Evolutionary conservation across 2,113 vertebrate species (phyloP).

Genomic region (Forbesichthys papilliferus): DNA sequence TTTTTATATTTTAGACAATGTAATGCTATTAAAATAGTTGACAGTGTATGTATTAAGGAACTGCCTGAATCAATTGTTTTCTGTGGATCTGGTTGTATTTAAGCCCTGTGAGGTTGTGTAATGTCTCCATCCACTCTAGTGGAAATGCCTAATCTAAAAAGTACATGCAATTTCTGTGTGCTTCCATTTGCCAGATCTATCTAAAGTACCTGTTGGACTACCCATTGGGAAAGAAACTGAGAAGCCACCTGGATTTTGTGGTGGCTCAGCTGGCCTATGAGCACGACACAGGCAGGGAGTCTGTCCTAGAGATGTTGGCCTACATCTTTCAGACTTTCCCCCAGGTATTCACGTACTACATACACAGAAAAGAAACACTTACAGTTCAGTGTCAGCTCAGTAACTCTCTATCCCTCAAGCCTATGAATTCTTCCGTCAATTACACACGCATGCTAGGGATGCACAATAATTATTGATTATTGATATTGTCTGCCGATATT

Average conservation of each 20-base stretch:
- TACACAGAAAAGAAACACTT: neutral
- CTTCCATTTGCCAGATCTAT: constrained; percentile 81
- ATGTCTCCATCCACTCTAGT: no score
- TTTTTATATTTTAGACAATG: no score
- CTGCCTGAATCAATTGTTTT: no score
- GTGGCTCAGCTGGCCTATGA: constrained; percentile 92
- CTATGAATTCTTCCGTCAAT: no score
- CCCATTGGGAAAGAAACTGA: constrained; percentile 88
- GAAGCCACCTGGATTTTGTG: constrained; percentile 86
- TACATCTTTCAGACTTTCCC: constrained; percentile 90
- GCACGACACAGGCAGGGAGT: constrained; percentile 91
- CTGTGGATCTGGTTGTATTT: no score
- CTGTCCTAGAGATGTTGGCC: constrained; percentile 89
- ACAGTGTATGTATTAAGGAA: no score
- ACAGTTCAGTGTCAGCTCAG: neutral
- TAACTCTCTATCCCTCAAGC: no score
- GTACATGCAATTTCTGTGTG: neutral
- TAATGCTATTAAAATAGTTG: no score
- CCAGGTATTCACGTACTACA: constrained; percentile 70
- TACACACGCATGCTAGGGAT: no score
- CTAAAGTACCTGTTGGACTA: constrained; percentile 97
- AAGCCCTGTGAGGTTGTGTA: no score
- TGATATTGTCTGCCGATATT: no score
- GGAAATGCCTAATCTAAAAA: neutral
- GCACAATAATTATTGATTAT: no score